These are phyloP conservation scores for Metalampra italica DNA, from an alignment of 2,888 invertebrate species.

Conservation along the genomic window DNA sequence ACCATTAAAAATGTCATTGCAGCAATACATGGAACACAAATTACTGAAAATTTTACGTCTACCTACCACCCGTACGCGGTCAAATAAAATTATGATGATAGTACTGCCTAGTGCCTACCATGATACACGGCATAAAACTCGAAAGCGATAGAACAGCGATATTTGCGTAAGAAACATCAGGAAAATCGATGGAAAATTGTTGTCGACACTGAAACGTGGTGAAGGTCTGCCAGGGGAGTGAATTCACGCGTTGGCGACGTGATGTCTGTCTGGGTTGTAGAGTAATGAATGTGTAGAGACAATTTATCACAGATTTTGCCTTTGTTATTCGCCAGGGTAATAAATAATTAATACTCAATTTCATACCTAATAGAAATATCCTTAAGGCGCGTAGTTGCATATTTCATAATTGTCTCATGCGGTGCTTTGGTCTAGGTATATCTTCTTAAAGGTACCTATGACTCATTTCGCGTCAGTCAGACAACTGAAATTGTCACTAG, in stretches of 20 bases:
- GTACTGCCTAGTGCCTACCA: slow-evolving; percentile 30
- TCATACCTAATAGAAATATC: too few species aligned
- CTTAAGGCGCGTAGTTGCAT: too few species aligned
- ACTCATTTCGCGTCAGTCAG: too few species aligned
- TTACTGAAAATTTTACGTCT: slow-evolving; percentile 23
- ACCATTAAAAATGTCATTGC: neutral
- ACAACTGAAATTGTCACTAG: too few species aligned
- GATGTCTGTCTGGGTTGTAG: slow-evolving; percentile 36
- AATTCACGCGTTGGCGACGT: slow-evolving; percentile 41
- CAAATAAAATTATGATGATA: slow-evolving; percentile 39
- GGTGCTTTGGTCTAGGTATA: too few species aligned
- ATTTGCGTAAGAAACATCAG: neutral
- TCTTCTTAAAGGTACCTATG: too few species aligned
- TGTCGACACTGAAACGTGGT: slow-evolving; percentile 21
- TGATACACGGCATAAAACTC: slow-evolving; percentile 10
- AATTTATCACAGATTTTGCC: too few species aligned
- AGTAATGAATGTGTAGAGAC: slow-evolving; percentile 20
- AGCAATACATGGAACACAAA: slow-evolving; percentile 9
- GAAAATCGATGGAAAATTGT: neutral
- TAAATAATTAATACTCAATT: too few species aligned
- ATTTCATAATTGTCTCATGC: too few species aligned
- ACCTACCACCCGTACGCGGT: slow-evolving; percentile 8
- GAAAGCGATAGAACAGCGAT: neutral
- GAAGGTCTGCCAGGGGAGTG: slow-evolving; percentile 24
- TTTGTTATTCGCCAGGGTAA: too few species aligned